Percentiles rank a stretch among this genome's conserved stretches.
Conservation (phyloP, 2,888 invertebrate species). For the Drosophila colorata region DNA sequence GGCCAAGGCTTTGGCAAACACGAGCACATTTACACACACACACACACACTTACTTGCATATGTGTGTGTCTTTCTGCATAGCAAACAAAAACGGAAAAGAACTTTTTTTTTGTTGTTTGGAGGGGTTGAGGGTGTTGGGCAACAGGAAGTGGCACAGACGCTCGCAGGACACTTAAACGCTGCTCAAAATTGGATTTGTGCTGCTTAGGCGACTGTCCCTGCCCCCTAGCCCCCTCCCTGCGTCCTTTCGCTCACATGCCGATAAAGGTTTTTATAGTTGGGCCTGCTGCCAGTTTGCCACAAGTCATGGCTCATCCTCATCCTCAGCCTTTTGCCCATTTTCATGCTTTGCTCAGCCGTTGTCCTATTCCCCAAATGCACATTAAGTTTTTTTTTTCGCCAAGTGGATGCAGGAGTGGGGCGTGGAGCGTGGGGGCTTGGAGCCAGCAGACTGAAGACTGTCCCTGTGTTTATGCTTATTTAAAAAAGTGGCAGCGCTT, state of each 20-base stretch:
- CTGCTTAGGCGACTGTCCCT: slow-evolving; percentile 46
- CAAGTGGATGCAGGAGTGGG: slow-evolving; percentile 1
- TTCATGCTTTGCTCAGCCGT: slow-evolving; percentile 7
- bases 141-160: slow-evolving; percentile 51
- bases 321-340: slow-evolving; percentile 42
- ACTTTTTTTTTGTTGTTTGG: slow-evolving; percentile 1
- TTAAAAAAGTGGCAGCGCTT: slow-evolving; percentile 74
- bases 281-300: slow-evolving; percentile 60
- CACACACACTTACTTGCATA: slow-evolving; percentile 13
- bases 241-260: slow-evolving; percentile 41
- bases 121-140: slow-evolving; percentile 14
- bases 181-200: slow-evolving; percentile 78
- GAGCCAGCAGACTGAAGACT: slow-evolving; percentile 12
- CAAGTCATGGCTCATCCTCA: slow-evolving; percentile 78
- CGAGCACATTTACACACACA: neutral
- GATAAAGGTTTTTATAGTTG: slow-evolving; percentile 79
- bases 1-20: slow-evolving; percentile 37
- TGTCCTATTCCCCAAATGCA: slow-evolving; percentile 71
- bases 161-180: slow-evolving; percentile 70
- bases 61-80: slow-evolving; percentile 41
- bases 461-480: slow-evolving; percentile 75
- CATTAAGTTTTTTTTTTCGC: slow-evolving; percentile 55
- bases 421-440: neutral
- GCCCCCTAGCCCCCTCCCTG: neutral
- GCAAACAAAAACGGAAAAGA: slow-evolving; percentile 55